A percentile compares a stretch with the other conserved stretches of the same genome.
These are phyloP conservation scores for Borostomias antarcticus DNA, from an alignment of 2,797 vertebrate genomes.

Conservation along the genomic window DNA sequence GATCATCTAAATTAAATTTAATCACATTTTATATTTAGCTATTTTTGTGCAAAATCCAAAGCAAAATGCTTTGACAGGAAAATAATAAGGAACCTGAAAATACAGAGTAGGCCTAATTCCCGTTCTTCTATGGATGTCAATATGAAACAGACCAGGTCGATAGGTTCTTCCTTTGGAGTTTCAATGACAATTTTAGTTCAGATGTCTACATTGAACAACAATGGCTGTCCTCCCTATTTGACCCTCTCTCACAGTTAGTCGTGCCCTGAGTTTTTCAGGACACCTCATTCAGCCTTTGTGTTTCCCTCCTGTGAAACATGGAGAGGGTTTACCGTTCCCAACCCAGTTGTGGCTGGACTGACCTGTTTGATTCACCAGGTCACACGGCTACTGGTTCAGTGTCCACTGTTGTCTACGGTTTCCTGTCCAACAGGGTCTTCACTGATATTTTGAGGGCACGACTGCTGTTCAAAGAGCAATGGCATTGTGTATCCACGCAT, in stretches of 20 bases:
- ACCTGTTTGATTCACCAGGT: conserved; percentile 6
- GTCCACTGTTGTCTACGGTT: neutral
- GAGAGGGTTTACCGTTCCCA: neutral
- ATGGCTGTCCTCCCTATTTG: neutral
- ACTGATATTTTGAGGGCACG: neutral
- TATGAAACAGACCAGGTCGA: neutral
- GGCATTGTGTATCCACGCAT: neutral
- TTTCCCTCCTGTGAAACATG: neutral
- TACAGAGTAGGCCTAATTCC: too few relatives aligned
- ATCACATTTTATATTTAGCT: too few relatives aligned
- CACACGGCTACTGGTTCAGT: neutral
- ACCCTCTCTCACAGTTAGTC: neutral
- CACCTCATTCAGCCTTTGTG: neutral
- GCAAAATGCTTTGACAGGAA: too few relatives aligned
- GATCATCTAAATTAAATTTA: too few relatives aligned
- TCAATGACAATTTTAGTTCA: neutral
- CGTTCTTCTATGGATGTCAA: neutral
- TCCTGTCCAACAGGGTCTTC: neutral
- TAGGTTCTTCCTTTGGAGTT: neutral
- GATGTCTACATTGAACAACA: neutral
- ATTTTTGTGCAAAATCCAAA: too few relatives aligned
- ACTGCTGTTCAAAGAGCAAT: neutral
- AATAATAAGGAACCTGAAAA: neutral
- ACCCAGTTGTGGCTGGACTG: neutral
- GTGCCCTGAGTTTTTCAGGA: neutral